Evolutionary conservation across 2,113 vertebrate genomes (phyloP), one percentile per base, ranked within the genome.

Genomic region (Amblyopsis rosae): DNA sequence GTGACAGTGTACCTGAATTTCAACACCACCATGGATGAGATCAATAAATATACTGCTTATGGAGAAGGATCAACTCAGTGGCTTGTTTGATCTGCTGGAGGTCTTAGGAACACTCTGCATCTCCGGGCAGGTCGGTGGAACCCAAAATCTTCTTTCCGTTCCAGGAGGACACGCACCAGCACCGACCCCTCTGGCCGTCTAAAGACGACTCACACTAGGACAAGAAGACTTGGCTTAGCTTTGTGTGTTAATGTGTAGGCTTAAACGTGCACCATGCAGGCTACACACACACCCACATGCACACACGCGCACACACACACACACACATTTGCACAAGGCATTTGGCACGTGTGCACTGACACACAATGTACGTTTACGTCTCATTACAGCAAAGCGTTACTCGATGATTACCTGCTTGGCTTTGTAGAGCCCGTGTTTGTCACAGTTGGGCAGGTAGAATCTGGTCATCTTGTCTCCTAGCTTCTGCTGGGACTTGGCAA

Each of bases 381-480:
- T 11, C 12, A 51, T 12, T 51, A 51, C 9, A 51, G 9, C 3
- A 51, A 51, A 15, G 11, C 13, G 9, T 51, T 33, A 41, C 35
- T 32, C 17, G 26, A n/a, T 9, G 73, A 83, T 0, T 67, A 98
- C 97, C 96, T 99, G 96, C 76, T 94, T 98, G 84, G 93, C 90
- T 90, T 97, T 94, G 76, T 98, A 99, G 77, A 95, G 93, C 4
- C 97, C 97, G 51, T 92, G 91, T 82, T 92, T 95, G 89, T 93
- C 95, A 87, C 97, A 98, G 89, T 98, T 99, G 57, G 97, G 97
- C 79, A 99, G 92, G 82, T 98, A 98, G 87, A 99, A 98, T 72
- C 90, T 94, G 85, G 93, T 94, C 56, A 96, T 70, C 8, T 92
- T 93, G 63, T 94, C 95, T 67, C 93, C 92, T 0, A 86, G 72